Evolutionary conservation across 2,888 invertebrate genomes (phyloP).

Genomic region (Parelbella ahira): DNA sequence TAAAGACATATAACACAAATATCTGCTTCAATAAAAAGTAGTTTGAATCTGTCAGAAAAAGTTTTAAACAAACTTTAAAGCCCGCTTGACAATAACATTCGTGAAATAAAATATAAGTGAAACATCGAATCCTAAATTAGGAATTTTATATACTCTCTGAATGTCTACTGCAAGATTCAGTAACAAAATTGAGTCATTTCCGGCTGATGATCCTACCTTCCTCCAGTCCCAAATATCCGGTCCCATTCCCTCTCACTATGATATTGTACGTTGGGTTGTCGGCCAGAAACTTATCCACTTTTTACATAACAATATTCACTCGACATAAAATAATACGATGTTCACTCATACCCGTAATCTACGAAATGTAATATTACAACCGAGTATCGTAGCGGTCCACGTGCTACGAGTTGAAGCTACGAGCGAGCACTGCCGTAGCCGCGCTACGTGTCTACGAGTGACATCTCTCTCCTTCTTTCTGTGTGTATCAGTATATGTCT

Average conservation of each 20-base stretch:
- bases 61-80: no score
- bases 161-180: not conserved
- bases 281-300: conserved; percentile 73
- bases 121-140: not conserved
- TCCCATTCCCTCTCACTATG: conserved; percentile 74
- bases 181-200: conserved; percentile 21
- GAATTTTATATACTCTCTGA: conserved; percentile 1
- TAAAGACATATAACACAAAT: no score
- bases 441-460: conserved; percentile 42
- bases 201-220: conserved; percentile 31
- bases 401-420: conserved; percentile 58
- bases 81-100: no score
- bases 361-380: conserved; percentile 30
- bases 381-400: conserved; percentile 43
- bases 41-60: no score
- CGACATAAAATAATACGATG: conserved; percentile 38
- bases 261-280: conserved; percentile 74
- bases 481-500: conserved; percentile 29
- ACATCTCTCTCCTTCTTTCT: conserved; percentile 34
- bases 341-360: conserved; percentile 43
- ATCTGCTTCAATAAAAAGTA: no score
- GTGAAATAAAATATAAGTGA: no score
- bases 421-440: conserved; percentile 37
- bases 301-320: conserved; percentile 66
- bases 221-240: conserved; percentile 63